A percentile compares a stretch with the other conserved stretches of the same genome.
Evolutionary conservation across 2,113 vertebrate species (phyloP).

Genomic region (Dipodomys spectabilis): DNA sequence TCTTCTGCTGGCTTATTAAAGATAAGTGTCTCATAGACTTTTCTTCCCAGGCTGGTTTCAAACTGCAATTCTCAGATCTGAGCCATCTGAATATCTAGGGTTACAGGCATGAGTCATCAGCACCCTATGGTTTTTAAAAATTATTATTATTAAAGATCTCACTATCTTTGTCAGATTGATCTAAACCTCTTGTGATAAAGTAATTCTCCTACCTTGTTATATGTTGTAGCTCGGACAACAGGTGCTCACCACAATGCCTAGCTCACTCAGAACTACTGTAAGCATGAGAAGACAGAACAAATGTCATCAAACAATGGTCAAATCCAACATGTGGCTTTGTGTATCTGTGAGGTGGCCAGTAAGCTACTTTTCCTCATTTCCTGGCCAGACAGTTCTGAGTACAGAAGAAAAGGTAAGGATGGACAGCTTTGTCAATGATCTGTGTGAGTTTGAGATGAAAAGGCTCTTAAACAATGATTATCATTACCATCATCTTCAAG

Average conservation of each 20-base stretch:
- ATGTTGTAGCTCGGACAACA: not conserved
- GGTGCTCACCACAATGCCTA: not conserved
- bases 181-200: not conserved
- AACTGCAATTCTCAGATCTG: too few species aligned
- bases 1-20: too few species aligned
- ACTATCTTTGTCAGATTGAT: not conserved
- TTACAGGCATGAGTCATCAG: too few species aligned
- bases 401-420: conserved; percentile 64
- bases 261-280: not conserved
- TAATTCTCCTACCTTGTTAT: not conserved
- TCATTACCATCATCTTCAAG: conserved; percentile 80
- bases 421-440: not conserved
- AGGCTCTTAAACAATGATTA: conserved; percentile 75
- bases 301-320: not conserved
- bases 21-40: too few species aligned
- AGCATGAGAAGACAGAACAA: not conserved
- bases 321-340: not conserved
- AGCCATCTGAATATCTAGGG: too few species aligned
- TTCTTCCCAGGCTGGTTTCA: too few species aligned
- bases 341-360: not conserved
- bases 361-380: not conserved
- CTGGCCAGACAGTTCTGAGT: conserved; percentile 54
- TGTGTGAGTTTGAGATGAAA: conserved; percentile 71
- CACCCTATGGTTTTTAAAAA: too few species aligned
- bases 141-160: not conserved